Percentiles rank a stretch among this genome's conserved stretches.
These are phyloP conservation scores for Battus philenor DNA, from an alignment of 1,140 invertebrate genomes.

Conservation along the genomic window DNA sequence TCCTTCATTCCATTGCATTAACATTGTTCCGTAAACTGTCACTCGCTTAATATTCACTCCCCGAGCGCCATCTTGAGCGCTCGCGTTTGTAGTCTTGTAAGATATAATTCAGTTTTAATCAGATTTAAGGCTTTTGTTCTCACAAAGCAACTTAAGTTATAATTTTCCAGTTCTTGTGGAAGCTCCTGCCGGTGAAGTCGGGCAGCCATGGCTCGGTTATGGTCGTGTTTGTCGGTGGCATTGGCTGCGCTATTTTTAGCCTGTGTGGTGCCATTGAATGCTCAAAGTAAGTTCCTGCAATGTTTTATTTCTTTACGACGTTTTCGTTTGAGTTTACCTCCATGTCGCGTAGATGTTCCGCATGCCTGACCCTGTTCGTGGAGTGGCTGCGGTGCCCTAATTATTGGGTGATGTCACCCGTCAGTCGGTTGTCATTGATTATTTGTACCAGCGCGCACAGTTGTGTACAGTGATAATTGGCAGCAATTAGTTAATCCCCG, in stretches of 20 bases:
- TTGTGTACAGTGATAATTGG: conserved; percentile 1
- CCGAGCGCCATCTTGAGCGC: conserved; percentile 9
- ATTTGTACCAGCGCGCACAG: neutral
- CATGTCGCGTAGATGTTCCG: neutral
- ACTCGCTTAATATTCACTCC: neutral
- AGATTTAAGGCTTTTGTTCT: neutral
- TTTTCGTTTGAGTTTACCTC: neutral
- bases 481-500: neutral
- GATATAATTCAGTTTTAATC: neutral
- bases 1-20: too few relatives aligned
- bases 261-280: conserved; percentile 35
- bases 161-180: conserved; percentile 10
- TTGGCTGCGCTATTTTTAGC: conserved; percentile 50
- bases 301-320: conserved; percentile 12
- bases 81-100: conserved; percentile 1
- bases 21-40: too few relatives aligned
- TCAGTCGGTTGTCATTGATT: conserved; percentile 8
- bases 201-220: conserved; percentile 24
- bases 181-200: neutral
- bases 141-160: neutral
- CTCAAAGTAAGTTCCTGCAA: conserved; percentile 42
- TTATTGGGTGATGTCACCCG: conserved; percentile 12
- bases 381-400: conserved; percentile 6
- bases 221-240: conserved; percentile 31
- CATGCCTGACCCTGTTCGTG: conserved; percentile 8